Evolutionary conservation across 2,797 vertebrate genomes (phyloP).

Genomic region (Spinibarbus caldwelli): DNA sequence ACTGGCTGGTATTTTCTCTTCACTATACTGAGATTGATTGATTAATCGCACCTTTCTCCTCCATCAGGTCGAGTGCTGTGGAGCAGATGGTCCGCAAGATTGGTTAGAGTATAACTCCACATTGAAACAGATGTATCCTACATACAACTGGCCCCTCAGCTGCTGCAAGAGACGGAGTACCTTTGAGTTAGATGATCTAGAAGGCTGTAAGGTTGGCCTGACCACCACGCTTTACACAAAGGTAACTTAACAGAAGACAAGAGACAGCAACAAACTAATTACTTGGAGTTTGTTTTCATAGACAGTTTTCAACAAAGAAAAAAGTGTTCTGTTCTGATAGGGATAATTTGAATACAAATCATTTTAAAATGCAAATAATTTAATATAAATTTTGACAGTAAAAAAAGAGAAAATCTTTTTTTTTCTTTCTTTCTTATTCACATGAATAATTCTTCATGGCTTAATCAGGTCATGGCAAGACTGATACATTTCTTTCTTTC

Average conservation of each 20-base stretch:
- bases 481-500: background rate
- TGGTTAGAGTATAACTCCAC: slow-evolving; percentile 76
- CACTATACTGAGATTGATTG: background rate
- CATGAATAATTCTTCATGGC: background rate
- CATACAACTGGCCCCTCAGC: slow-evolving; percentile 73
- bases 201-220: slow-evolving; percentile 70
- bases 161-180: slow-evolving; percentile 73
- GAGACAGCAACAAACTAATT: background rate
- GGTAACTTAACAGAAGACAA: slow-evolving; percentile 16
- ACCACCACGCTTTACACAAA: slow-evolving; percentile 58
- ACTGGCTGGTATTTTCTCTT: background rate
- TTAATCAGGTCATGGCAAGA: too few species aligned
- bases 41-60: background rate
- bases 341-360: background rate
- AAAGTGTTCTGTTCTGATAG: background rate
- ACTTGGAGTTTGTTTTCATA: background rate
- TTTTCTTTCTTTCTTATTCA: background rate
- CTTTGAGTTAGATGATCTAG: slow-evolving; percentile 64
- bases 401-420: background rate
- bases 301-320: background rate
- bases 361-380: background rate
- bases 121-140: slow-evolving; percentile 52
- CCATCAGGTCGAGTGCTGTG: slow-evolving; percentile 78
- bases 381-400: background rate
- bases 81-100: slow-evolving; percentile 73